Percentiles rank a stretch among this genome's conserved stretches.
phyloP scores from a whole-genome alignment of 2,113 vertebrate genomes.

The Microcebus lehilahytsara region DNA sequence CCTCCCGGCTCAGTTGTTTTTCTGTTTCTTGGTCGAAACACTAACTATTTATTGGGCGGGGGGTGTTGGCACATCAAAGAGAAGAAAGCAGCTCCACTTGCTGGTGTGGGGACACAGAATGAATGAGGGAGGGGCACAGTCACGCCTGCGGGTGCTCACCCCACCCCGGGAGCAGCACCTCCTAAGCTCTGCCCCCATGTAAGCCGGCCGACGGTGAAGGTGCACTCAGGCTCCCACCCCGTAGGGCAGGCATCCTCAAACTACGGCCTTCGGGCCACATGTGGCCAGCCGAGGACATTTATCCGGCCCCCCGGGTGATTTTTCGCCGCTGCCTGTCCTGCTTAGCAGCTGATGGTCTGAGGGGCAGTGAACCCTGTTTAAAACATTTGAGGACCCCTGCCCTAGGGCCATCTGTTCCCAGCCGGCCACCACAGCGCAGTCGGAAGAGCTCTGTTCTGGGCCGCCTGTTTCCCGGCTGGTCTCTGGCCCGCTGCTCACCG shows the following conservation, averaged over 20 bases:
- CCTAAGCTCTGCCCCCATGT: not conserved
- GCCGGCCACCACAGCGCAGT: rapidly evolving
- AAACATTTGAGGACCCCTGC: too few species aligned
- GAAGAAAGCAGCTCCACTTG: not conserved
- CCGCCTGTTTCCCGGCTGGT: not conserved
- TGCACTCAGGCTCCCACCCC: rapidly evolving
- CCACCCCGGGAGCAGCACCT: rapidly evolving
- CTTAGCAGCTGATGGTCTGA: too few species aligned
- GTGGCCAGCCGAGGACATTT: too few species aligned
- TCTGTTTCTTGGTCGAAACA: not conserved
- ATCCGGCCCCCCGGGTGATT: too few species aligned
- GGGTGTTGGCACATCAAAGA: not conserved
- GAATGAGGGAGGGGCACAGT: rapidly evolving
- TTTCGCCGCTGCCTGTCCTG: too few species aligned
- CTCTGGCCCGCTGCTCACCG: rapidly evolving
- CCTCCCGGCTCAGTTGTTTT: not conserved
- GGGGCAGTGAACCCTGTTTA: too few species aligned
- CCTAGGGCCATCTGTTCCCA: rapidly evolving
- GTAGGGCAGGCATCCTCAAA: too few species aligned
- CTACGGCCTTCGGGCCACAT: too few species aligned
- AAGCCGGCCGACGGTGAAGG: rapidly evolving
- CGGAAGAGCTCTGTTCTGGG: rapidly evolving
- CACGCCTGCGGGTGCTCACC: rapidly evolving
- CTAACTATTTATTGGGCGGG: not conserved
- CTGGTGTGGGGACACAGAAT: not conserved